Evolutionary conservation across 2,113 vertebrate species (phyloP).

Genomic region (Pterocles gutturalis): DNA sequence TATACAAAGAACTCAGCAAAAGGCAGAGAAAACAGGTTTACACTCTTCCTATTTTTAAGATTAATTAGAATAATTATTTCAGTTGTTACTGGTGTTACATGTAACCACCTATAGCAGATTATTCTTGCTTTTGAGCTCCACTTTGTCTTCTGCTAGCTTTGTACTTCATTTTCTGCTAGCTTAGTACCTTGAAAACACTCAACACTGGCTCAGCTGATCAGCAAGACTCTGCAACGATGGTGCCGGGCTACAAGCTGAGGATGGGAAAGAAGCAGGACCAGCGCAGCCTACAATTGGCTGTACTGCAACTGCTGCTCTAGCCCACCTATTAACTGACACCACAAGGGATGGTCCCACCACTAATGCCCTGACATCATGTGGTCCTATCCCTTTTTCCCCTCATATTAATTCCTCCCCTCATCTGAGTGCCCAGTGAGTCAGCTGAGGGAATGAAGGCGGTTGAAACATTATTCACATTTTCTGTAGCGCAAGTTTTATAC

Average conservation of each 20-base stretch:
- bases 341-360: not conserved
- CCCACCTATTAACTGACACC: not conserved
- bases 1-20: not conserved
- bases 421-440: not conserved
- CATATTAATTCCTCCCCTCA: not conserved
- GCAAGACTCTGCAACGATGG: not conserved
- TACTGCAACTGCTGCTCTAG: not conserved
- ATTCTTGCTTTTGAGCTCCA: not conserved
- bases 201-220: not conserved
- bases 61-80: not conserved
- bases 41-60: not conserved
- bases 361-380: accelerated
- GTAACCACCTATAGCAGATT: not conserved
- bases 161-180: not conserved
- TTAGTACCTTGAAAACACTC: not conserved
- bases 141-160: not conserved
- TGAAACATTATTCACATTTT: not conserved
- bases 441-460: not conserved
- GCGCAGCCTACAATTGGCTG: not conserved
- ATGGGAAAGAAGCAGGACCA: not conserved
- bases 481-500: not conserved
- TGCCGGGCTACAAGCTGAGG: not conserved
- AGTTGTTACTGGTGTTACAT: not conserved
- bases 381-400: not conserved
- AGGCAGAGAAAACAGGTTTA: not conserved